Evolutionary conservation across 2,797 vertebrate species (phyloP).

Genomic region (Phalanger gymnotis): DNA sequence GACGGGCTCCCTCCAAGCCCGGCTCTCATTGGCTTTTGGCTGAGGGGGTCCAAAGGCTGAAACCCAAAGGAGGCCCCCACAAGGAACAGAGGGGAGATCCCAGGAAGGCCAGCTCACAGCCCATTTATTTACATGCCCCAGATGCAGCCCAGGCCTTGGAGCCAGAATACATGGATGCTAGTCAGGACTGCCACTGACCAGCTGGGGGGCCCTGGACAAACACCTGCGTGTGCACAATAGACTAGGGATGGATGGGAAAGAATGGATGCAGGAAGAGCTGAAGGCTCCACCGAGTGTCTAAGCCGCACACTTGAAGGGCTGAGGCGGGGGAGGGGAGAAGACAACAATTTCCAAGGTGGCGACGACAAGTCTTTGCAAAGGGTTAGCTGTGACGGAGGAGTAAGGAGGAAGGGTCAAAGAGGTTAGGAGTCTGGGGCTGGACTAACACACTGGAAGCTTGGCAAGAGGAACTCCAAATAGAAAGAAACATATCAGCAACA

Average conservation of each 20-base stretch:
- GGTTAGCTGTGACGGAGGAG: neutral
- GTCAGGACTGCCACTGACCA: neutral
- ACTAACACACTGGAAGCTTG: neutral
- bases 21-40: too few species aligned
- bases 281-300: neutral
- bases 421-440: neutral
- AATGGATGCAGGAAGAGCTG: neutral
- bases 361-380: neutral
- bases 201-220: neutral
- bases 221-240: neutral
- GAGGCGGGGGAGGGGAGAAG: neutral
- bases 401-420: accelerated
- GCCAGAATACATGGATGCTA: too few species aligned
- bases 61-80: neutral
- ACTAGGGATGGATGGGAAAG: accelerated
- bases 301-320: neutral
- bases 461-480: neutral
- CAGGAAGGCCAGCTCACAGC: too few species aligned
- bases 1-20: too few species aligned
- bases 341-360: neutral
- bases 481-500: neutral
- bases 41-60: too few species aligned
- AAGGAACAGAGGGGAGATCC: too few species aligned
- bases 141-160: neutral
- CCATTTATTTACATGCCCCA: neutral